Percentiles rank a stretch among this genome's conserved stretches.
Evolutionary conservation across 2,113 vertebrate species (phyloP).

Genomic region (Paedocypris sp.): DNA sequence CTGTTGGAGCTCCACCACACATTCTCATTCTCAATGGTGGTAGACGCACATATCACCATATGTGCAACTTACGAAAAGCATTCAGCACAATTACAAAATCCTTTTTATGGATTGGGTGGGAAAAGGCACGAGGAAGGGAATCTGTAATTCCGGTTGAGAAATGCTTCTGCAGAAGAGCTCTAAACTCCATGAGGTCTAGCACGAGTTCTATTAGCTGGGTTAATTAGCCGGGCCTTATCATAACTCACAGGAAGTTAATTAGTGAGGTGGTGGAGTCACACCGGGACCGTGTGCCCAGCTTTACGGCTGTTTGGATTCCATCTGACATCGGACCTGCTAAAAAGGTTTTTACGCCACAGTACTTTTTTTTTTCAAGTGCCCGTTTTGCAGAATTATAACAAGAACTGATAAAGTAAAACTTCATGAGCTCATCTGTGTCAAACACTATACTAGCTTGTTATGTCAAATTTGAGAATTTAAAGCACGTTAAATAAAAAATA

Average conservation of each 20-base stretch:
- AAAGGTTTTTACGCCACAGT: too few species aligned
- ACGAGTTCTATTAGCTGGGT: conserved; percentile 40
- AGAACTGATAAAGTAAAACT: not conserved
- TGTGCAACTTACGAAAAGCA: too few species aligned
- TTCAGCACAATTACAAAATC: too few species aligned
- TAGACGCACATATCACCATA: too few species aligned
- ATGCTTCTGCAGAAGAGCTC: conserved; percentile 21
- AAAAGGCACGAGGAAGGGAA: too few species aligned
- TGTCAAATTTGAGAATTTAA: not conserved
- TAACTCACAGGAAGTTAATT: conserved; percentile 46
- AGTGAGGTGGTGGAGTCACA: conserved; percentile 31
- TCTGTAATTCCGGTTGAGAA: too few species aligned
- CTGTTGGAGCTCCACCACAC: too few species aligned
- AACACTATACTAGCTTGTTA: not conserved
- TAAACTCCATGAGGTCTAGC: conserved; percentile 31
- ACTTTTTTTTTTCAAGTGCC: too few species aligned
- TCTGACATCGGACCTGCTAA: not conserved
- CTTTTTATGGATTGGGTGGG: too few species aligned
- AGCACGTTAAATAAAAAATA: too few species aligned
- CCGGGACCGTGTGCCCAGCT: not conserved
- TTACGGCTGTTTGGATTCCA: not conserved
- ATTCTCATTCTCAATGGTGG: too few species aligned
- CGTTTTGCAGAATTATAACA: not conserved
- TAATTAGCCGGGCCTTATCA: conserved; percentile 49
- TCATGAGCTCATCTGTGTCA: not conserved